phyloP scores from a whole-genome alignment of 2,797 vertebrate genomes.

The Coluber constrictor region DNA sequence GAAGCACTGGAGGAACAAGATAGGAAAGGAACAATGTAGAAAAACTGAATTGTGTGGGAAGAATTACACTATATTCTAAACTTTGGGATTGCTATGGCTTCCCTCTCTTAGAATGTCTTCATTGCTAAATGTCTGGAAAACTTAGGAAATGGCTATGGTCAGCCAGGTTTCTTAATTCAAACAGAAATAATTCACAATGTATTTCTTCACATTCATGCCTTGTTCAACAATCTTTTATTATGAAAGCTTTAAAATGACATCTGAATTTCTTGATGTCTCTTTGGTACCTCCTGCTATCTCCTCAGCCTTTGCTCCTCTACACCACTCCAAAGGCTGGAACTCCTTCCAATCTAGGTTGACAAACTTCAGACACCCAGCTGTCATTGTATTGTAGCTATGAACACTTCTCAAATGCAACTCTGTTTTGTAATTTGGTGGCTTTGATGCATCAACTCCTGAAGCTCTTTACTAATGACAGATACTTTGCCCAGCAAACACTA shows the following conservation, averaged over 20 bases:
- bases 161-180: background rate
- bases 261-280: background rate
- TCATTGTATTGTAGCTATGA: background rate
- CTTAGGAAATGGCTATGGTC: background rate
- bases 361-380: background rate
- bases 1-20: background rate
- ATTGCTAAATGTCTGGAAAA: background rate
- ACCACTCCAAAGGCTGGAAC: background rate
- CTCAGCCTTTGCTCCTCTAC: background rate
- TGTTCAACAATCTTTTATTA: background rate
- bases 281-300: background rate
- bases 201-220: background rate
- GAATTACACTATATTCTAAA: background rate
- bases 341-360: background rate
- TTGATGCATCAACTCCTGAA: background rate
- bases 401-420: background rate
- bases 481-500: background rate
- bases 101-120: background rate
- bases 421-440: background rate
- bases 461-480: background rate
- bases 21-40: background rate
- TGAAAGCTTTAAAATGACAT: background rate
- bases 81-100: background rate
- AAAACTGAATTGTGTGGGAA: background rate
- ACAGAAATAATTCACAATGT: background rate